A percentile compares a stretch with the other conserved stretches of the same genome.
Evolutionary conservation across 2,888 invertebrate genomes (phyloP).

Genomic region (Hydroisotoma schaefferi): DNA sequence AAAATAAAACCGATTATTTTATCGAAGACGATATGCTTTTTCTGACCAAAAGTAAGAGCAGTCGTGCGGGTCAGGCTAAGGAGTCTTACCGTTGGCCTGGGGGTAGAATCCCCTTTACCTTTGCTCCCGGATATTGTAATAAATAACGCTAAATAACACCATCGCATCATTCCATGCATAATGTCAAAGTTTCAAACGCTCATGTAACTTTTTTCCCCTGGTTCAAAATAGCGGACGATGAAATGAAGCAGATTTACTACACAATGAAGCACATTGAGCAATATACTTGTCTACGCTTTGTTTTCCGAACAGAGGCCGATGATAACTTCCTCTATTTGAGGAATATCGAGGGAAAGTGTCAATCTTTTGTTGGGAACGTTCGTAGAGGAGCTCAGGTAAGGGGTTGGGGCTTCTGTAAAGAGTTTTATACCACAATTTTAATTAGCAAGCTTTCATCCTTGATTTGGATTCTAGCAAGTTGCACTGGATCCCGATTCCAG

Average conservation of each 20-base stretch:
- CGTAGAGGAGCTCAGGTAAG: constrained; percentile 36
- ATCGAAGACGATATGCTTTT: constrained; percentile 43
- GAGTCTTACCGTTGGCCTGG: constrained; percentile 40
- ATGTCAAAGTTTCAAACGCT: background rate
- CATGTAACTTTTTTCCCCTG: background rate
- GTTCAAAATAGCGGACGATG: constrained; percentile 23
- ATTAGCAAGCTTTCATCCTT: background rate
- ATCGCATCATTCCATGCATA: background rate
- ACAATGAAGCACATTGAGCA: constrained; percentile 41
- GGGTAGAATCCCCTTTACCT: constrained; percentile 37
- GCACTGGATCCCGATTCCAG: constrained; percentile 38
- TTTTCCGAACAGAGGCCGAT: constrained; percentile 28
- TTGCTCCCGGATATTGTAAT: constrained; percentile 44
- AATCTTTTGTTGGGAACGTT: constrained; percentile 44
- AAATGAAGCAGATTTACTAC: constrained; percentile 38
- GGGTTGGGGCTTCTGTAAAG: background rate
- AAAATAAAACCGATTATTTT: constrained; percentile 18
- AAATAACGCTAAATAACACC: constrained; percentile 5
- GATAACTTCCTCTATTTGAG: constrained; percentile 37
- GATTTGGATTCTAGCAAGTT: constrained; percentile 27
- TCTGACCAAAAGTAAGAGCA: constrained; percentile 17
- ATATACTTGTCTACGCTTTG: constrained; percentile 39
- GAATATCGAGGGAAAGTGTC: constrained; percentile 35
- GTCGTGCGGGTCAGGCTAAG: constrained; percentile 37
- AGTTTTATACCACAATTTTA: background rate